phyloP scores from a whole-genome alignment of 2,888 invertebrate genomes.

The Drosophila rellima region DNA sequence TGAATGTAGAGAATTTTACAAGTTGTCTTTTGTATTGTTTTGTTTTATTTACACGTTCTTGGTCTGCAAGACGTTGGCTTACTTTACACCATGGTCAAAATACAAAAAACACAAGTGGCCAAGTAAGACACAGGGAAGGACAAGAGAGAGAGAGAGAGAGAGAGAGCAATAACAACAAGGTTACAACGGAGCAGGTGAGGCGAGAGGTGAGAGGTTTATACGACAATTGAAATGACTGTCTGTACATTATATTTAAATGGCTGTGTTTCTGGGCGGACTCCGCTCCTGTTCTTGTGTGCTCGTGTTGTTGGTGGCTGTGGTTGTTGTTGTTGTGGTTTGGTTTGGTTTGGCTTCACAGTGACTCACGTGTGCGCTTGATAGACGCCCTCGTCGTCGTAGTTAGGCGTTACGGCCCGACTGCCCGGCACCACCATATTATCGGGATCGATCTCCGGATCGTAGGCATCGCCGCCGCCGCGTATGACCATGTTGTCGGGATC shows the following conservation, averaged over 20 bases:
- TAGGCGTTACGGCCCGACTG: slow-evolving; percentile 80
- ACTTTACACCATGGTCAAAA: slow-evolving; percentile 54
- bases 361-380: slow-evolving; percentile 85
- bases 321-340: slow-evolving; percentile 31
- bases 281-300: slow-evolving; percentile 36
- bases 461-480: slow-evolving; percentile 76
- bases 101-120: slow-evolving; percentile 41
- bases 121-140: slow-evolving; percentile 11
- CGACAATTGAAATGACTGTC: slow-evolving; percentile 42
- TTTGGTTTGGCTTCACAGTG: slow-evolving; percentile 54
- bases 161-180: slow-evolving; percentile 62
- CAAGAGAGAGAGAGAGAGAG: slow-evolving; percentile 37
- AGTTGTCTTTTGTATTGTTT: not conserved
- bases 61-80: slow-evolving; percentile 60
- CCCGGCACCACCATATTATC: slow-evolving; percentile 84
- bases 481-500: slow-evolving; percentile 85
- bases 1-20: slow-evolving; percentile 32
- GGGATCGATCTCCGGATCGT: slow-evolving; percentile 83
- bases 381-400: slow-evolving; percentile 82
- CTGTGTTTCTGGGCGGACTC: slow-evolving; percentile 37
- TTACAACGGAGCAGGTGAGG: slow-evolving; percentile 65
- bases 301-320: slow-evolving; percentile 29
- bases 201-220: slow-evolving; percentile 28
- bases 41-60: slow-evolving; percentile 62
- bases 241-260: slow-evolving; percentile 43